These are phyloP conservation scores for Limnephilus auricula DNA, from an alignment of 2,888 invertebrate genomes.

Conservation along the genomic window DNA sequence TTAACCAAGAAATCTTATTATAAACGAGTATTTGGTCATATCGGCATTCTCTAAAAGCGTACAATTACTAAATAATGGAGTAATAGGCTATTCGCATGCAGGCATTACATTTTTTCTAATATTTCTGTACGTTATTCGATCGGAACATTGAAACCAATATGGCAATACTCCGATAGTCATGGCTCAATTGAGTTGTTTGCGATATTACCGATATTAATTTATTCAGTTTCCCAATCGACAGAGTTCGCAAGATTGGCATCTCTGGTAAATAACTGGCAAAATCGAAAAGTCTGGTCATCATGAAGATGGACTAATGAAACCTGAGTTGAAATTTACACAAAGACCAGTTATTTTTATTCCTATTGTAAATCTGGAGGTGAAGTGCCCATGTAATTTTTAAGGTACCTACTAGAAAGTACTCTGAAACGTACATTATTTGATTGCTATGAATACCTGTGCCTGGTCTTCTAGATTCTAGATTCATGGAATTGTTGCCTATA, in stretches of 20 bases:
- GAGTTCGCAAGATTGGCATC: not conserved
- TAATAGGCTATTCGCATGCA: not conserved
- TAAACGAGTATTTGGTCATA: not conserved
- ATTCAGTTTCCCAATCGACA: not conserved
- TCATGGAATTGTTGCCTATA: no score
- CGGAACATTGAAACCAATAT: not conserved
- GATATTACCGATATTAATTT: not conserved
- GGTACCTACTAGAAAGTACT: no score
- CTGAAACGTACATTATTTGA: no score
- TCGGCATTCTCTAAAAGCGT: not conserved
- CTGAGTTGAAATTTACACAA: not conserved
- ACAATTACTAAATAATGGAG: not conserved
- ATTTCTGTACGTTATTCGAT: not conserved
- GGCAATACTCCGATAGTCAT: conserved; percentile 19
- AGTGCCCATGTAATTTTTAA: no score
- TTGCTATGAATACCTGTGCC: no score
- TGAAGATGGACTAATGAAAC: not conserved
- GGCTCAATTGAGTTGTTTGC: conserved; percentile 5
- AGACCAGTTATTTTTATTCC: not conserved
- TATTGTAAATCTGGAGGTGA: not conserved
- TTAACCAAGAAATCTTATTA: not conserved
- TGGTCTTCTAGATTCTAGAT: no score
- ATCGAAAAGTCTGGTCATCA: not conserved
- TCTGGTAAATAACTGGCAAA: not conserved
- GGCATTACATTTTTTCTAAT: not conserved